phyloP scores from a whole-genome alignment of 2,888 invertebrate species.

The Stenotaenia linearis region DNA sequence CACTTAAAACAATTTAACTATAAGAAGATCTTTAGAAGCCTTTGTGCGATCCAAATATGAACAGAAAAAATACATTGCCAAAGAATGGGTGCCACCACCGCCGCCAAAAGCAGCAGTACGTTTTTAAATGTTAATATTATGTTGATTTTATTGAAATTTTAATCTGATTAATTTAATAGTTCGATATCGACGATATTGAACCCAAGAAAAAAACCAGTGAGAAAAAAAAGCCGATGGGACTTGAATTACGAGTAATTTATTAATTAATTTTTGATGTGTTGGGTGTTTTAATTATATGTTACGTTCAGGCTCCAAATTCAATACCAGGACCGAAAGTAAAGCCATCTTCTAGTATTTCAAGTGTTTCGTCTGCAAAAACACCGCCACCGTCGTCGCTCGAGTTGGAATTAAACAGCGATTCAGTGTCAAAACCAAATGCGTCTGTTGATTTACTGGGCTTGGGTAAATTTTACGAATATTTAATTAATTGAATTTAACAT shows the following conservation, averaged over 20 bases:
- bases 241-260: neutral
- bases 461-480: neutral
- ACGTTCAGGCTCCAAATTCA: neutral
- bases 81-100: slow-evolving; percentile 86
- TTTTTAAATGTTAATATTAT: neutral
- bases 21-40: slow-evolving; percentile 64
- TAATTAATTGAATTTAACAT: neutral
- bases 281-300: no score
- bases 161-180: neutral
- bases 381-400: neutral
- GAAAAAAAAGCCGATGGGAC: neutral
- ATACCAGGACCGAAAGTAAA: neutral
- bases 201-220: neutral
- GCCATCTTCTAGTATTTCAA: neutral
- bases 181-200: neutral
- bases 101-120: slow-evolving; percentile 63
- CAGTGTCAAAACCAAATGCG: neutral
- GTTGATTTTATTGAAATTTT: neutral
- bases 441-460: neutral
- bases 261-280: neutral
- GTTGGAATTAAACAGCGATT: neutral
- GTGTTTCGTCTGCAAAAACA: neutral
- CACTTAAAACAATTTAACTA: neutral
- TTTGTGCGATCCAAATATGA: slow-evolving; percentile 98
- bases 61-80: slow-evolving; percentile 96